A percentile compares a stretch with the other conserved stretches of the same genome.
phyloP scores from a whole-genome alignment of 2,113 vertebrate species.

The Sinosuthora webbiana region DNA sequence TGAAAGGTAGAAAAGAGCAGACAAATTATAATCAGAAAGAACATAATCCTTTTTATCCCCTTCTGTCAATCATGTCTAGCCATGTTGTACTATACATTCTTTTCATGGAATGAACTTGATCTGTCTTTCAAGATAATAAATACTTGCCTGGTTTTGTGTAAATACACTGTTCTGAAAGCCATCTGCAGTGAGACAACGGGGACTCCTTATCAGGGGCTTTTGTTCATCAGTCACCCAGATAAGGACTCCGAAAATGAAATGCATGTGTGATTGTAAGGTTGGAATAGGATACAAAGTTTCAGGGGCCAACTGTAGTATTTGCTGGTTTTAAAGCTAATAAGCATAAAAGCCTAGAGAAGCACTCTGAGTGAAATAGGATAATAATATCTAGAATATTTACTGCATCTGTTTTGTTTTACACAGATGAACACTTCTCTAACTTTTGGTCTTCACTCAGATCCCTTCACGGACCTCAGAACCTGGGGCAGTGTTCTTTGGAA shows the following conservation, averaged over 20 bases:
- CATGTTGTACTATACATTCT: background rate
- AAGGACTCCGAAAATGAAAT: background rate
- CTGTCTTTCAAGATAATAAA: background rate
- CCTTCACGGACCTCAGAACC: background rate
- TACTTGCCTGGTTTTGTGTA: background rate
- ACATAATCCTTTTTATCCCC: background rate
- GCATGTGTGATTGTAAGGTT: background rate
- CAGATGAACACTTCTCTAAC: background rate
- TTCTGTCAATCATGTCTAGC: background rate
- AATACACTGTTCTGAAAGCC: background rate
- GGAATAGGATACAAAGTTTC: background rate
- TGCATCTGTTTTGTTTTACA: background rate
- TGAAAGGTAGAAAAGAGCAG: background rate
- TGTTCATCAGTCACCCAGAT: background rate
- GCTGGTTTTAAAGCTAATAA: background rate
- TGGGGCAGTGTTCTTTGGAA: background rate
- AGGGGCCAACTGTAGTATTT: background rate
- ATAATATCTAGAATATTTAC: background rate
- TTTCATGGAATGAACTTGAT: background rate
- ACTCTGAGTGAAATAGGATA: background rate
- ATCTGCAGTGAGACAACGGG: background rate
- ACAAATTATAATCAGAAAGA: background rate
- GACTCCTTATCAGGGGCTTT: background rate
- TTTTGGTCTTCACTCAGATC: background rate
- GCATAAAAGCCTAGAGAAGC: background rate